Conservation (phyloP, 2,797 vertebrate species). For the Saxicola maurus region DNA sequence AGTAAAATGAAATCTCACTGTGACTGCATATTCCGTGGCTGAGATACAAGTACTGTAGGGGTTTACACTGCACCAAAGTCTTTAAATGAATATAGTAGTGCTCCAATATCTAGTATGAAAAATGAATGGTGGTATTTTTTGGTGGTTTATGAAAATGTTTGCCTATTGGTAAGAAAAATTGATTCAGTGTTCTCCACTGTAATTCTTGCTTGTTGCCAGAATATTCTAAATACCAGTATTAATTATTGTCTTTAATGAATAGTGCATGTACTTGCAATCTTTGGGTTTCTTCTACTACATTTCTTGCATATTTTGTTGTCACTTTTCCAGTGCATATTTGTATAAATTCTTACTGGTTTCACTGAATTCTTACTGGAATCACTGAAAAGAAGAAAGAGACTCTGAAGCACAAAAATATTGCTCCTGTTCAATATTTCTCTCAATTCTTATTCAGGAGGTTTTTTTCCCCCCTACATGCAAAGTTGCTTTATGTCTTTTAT, state of each 20-base stretch:
- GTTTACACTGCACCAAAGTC: rapidly evolving
- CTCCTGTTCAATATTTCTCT: not conserved
- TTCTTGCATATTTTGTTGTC: not conserved
- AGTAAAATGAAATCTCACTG: not conserved
- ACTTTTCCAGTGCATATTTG: not conserved
- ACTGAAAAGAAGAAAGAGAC: not conserved
- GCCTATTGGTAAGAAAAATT: not conserved
- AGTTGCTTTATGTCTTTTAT: constrained; percentile 31
- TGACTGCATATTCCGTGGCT: not conserved
- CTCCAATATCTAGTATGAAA: not conserved
- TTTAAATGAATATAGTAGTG: not conserved
- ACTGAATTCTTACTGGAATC: too few species aligned
- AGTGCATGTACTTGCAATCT: not conserved
- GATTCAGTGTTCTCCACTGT: not conserved
- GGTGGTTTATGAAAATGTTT: not conserved
- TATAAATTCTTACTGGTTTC: not conserved
- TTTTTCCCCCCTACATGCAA: not conserved
- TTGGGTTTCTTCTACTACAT: not conserved
- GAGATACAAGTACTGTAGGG: not conserved
- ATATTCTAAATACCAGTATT: not conserved
- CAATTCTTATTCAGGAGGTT: not conserved
- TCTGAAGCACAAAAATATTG: not conserved
- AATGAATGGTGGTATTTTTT: not conserved
- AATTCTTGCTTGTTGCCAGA: not conserved
- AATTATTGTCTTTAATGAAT: not conserved